Conservation (phyloP, 2,888 invertebrate genomes). For the Stratiomys singularior region DNA sequence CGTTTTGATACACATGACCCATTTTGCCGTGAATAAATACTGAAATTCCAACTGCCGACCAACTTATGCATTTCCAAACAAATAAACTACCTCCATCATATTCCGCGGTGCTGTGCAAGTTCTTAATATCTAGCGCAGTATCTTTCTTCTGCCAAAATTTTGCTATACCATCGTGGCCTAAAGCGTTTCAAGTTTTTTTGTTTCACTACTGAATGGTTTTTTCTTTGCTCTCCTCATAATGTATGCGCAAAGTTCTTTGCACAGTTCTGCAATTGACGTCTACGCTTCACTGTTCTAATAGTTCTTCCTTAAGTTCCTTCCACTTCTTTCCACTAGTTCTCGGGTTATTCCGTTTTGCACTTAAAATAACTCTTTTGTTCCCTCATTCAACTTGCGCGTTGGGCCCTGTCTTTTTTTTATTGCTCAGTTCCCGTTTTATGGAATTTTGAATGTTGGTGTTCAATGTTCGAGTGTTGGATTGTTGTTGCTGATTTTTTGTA, state of each 20-base stretch:
- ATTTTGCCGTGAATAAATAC: slow-evolving; percentile 2
- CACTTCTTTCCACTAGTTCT: too few relatives aligned
- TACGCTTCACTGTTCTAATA: not conserved
- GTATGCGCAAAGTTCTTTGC: not conserved
- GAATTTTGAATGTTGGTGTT: too few relatives aligned
- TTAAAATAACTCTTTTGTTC: not conserved
- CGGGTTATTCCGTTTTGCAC: not conserved
- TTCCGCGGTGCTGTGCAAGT: not conserved
- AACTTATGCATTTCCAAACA: not conserved
- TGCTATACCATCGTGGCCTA: not conserved
- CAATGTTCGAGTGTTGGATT: not conserved
- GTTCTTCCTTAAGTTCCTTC: too few relatives aligned
- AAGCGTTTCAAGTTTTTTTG: not conserved
- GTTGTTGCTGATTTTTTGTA: not conserved
- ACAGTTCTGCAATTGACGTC: not conserved
- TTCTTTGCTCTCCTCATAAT: not conserved
- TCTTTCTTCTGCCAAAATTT: not conserved
- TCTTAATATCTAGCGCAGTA: not conserved
- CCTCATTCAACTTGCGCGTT: not conserved
- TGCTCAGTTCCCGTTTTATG: not conserved
- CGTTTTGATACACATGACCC: not conserved
- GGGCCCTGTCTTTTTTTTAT: not conserved
- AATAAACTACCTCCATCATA: not conserved
- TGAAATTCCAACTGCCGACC: not conserved
- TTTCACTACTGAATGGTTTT: not conserved